Percentiles rank a stretch among this genome's conserved stretches.
phyloP scores from a whole-genome alignment of 2,888 invertebrate species.

The Heliconius charithonia region DNA sequence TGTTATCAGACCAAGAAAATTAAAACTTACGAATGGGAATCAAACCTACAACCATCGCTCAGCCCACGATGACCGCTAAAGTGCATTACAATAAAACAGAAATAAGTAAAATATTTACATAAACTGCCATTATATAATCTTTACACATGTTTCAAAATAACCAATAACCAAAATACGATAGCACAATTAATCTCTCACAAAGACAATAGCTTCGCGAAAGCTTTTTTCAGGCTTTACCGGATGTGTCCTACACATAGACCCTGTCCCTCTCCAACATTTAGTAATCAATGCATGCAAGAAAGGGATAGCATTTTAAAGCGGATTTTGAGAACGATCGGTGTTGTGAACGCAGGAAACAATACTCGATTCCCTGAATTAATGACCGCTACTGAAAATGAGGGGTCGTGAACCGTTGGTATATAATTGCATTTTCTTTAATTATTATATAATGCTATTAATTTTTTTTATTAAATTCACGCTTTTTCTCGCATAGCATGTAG shows the following conservation, averaged over 20 bases:
- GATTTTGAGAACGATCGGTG: conserved; percentile 74
- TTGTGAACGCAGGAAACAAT: conserved; percentile 79
- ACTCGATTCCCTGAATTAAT: conserved; percentile 81
- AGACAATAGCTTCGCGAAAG: conserved; percentile 63
- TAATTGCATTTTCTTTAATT: neutral
- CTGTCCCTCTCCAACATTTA: conserved; percentile 55
- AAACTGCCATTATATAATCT: neutral
- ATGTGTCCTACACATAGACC: conserved; percentile 54
- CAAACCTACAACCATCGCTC: neutral
- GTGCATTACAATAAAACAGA: neutral
- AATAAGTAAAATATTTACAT: neutral
- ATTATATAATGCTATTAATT: no score
- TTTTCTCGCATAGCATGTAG: no score
- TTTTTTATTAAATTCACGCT: no score
- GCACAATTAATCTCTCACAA: conserved; percentile 54
- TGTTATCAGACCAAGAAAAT: no score
- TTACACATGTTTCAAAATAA: conserved; percentile 48
- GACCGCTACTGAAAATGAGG: conserved; percentile 66
- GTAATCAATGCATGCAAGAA: conserved; percentile 49
- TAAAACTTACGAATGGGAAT: neutral
- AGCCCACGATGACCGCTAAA: no score
- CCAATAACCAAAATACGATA: conserved; percentile 55
- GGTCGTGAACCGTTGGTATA: conserved; percentile 49
- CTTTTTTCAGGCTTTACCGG: conserved; percentile 77
- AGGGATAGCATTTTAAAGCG: conserved; percentile 66